Conservation (phyloP, 2,888 invertebrate genomes). For the Ferrisia virgata region DNA sequence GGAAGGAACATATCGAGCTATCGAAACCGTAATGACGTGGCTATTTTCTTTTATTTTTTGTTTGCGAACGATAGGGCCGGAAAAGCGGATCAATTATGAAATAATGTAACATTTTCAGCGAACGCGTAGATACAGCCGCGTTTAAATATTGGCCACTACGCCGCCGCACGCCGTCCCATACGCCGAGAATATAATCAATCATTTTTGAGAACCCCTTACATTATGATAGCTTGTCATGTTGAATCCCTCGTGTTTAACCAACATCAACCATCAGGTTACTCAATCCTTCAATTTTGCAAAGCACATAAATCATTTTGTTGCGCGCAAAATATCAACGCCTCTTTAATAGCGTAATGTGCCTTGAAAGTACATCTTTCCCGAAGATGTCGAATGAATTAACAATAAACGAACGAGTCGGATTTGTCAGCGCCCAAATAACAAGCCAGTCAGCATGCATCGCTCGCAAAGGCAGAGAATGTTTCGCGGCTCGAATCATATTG, state of each 20-base stretch:
- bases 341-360: neutral
- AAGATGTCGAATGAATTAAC: conserved; percentile 17
- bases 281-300: neutral
- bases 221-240: conserved; percentile 32
- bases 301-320: conserved; percentile 38
- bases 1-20: neutral
- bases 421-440: neutral
- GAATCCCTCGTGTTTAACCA: conserved; percentile 34
- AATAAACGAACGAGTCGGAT: conserved; percentile 7
- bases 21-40: neutral
- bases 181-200: conserved; percentile 6
- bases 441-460: neutral
- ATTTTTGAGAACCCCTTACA: conserved; percentile 35
- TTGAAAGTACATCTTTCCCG: neutral
- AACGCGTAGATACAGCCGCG: neutral
- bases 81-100: conserved; percentile 17
- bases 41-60: neutral
- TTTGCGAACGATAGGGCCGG: neutral
- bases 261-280: conserved; percentile 13
- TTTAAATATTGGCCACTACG: neutral
- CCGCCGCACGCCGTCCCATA: neutral
- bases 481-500: neutral
- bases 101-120: neutral
- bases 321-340: conserved; percentile 15
- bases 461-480: neutral